Evolutionary conservation across 30 jellyfish, hydroid and myxozoan species (phyloP), one percentile per base, ranked within the genome.

Genomic region (Nemopilema nomurai): DNA sequence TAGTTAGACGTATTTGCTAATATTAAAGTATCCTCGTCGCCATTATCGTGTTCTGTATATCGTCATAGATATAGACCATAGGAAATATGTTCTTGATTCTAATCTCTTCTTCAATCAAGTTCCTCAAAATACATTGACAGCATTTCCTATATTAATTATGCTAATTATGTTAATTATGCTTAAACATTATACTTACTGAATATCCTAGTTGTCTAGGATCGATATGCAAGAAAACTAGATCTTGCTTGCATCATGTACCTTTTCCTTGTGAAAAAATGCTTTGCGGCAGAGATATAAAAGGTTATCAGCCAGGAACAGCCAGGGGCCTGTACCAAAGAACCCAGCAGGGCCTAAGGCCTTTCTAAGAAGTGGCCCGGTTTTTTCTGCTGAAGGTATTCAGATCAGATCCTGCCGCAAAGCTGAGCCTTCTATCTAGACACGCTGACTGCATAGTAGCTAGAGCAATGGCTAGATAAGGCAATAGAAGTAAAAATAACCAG

Each of bases 21-120:
- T 70, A 21, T 4, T 70, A 70, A 25, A 70, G 80, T 70, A 70
- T 70, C 80, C 80, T 70, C 80, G 62, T 70, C 62, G 80, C 80
- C 80, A 70, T 70, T 70, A 70, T 70, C 67, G 51, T 70, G 80
- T 70, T 70, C 80, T 30, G 62, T 21, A 70, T 70, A 70, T 70
- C 62, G 28, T 70, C 28, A 70, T 19, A 25, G 80, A 70, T 41
- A 41, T 41, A 41, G 57, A 41, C 57, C 57, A 41, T 41, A 41
- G 57, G 13, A 41, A 41, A 41, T 41, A 41, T 41, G 57, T 41
- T 41, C 57, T 41, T 41, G 57, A 41, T 41, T 41, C 57, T 41
- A 41, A 41, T 41, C 57, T 6, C 9, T 41, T 41, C 57, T 41
- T 41, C 57, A 41, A 41, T 41, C 57, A 41, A 41, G 57, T 41